phyloP scores from a whole-genome alignment of 2,113 vertebrate species.

The Solea solea region DNA sequence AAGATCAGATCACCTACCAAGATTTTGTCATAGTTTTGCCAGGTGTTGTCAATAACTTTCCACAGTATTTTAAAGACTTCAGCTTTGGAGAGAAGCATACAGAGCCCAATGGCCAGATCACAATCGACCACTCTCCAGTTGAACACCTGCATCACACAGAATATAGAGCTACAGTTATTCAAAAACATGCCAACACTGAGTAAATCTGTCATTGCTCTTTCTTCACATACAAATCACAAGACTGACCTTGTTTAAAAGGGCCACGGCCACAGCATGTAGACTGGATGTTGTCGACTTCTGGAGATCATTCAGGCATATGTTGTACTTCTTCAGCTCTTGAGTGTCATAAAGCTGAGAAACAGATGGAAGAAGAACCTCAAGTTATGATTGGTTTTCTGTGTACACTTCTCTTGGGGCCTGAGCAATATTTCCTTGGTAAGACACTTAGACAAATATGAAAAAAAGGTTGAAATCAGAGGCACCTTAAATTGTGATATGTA shows the following conservation, averaged over 20 bases:
- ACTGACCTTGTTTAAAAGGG: slow-evolving; percentile 91
- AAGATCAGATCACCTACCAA: slow-evolving; percentile 78
- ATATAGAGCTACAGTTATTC: not conserved
- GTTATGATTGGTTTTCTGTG: not conserved
- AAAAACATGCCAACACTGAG: not conserved
- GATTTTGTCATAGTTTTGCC: slow-evolving; percentile 95
- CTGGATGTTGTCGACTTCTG: slow-evolving; percentile 76
- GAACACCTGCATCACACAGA: slow-evolving; percentile 84
- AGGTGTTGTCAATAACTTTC: slow-evolving; percentile 90
- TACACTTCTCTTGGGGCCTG: too few species aligned
- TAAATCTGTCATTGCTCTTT: not conserved
- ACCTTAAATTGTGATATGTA: too few species aligned
- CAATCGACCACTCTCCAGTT: slow-evolving; percentile 91
- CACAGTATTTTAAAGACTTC: slow-evolving; percentile 90
- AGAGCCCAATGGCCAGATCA: slow-evolving; percentile 90
- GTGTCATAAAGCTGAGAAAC: slow-evolving; percentile 79
- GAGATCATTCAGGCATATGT: slow-evolving; percentile 74
- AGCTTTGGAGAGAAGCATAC: slow-evolving; percentile 86
- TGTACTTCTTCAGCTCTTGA: slow-evolving; percentile 76
- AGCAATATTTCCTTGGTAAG: too few species aligned
- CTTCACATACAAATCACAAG: slow-evolving; percentile 63
- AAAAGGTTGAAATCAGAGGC: not conserved
- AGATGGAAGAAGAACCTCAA: not conserved
- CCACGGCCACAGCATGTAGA: slow-evolving; percentile 78
- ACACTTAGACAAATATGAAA: too few species aligned